Percentiles rank a stretch among this genome's conserved stretches.
Conservation (phyloP, 1,140 invertebrate genomes). For the Drosophila murphyi region DNA sequence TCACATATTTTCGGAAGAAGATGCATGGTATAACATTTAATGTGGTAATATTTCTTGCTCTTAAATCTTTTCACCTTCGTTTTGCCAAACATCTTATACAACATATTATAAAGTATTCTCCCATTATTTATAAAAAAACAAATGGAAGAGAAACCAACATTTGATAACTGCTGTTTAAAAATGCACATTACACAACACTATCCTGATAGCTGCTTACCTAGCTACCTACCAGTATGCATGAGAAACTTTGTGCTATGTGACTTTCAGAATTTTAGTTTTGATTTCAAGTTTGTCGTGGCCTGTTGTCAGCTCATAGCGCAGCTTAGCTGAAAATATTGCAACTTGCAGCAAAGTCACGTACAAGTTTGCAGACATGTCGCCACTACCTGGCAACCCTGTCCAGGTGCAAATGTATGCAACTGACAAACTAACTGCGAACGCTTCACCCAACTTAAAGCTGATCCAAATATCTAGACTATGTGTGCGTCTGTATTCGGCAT, state of each 20-base stretch:
- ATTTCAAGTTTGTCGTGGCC: slow-evolving; percentile 64
- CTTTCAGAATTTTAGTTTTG: slow-evolving; percentile 83
- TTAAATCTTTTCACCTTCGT: too few species aligned
- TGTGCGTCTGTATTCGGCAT: not conserved
- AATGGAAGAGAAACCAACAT: too few species aligned
- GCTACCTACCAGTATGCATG: slow-evolving; percentile 32
- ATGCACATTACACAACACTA: not conserved
- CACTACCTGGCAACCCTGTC: slow-evolving; percentile 33
- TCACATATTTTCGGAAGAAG: too few species aligned
- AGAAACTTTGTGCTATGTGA: slow-evolving; percentile 76
- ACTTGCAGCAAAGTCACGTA: slow-evolving; percentile 77
- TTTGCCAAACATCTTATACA: too few species aligned
- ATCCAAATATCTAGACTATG: not conserved
- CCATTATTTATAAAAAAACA: too few species aligned
- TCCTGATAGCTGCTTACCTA: not conserved
- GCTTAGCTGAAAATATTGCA: slow-evolving; percentile 76
- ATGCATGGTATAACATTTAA: too few species aligned
- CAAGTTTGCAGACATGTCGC: slow-evolving; percentile 78
- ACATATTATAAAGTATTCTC: too few species aligned
- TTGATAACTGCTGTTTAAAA: too few species aligned
- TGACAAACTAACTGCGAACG: slow-evolving; percentile 37
- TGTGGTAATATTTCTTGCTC: too few species aligned
- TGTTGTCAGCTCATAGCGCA: slow-evolving; percentile 60
- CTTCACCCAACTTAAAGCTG: slow-evolving; percentile 29
- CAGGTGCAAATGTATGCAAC: slow-evolving; percentile 31